phyloP scores from a whole-genome alignment of 2,797 vertebrate species.

The Channa striata region DNA sequence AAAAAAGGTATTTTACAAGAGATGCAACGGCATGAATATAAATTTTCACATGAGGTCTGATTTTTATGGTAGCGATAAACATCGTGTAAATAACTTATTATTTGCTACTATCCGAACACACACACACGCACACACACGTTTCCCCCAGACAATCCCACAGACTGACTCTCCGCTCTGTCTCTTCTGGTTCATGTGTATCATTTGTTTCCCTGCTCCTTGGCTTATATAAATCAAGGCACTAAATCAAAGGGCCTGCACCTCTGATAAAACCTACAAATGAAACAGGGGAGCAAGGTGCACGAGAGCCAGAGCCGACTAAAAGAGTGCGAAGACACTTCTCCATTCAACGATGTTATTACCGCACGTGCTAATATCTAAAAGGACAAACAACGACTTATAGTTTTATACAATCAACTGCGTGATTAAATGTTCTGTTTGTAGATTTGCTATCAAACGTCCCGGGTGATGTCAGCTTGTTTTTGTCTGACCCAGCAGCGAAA shows the following conservation, averaged over 20 bases:
- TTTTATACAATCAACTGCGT: neutral
- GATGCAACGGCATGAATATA: slow-evolving; percentile 38
- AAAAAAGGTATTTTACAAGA: slow-evolving; percentile 24
- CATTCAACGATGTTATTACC: neutral
- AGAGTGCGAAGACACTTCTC: neutral
- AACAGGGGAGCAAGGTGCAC: slow-evolving; percentile 25
- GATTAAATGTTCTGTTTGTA: neutral
- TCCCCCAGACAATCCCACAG: slow-evolving; percentile 23
- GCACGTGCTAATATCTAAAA: neutral
- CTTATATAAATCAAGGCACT: slow-evolving; percentile 58
- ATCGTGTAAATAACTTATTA: slow-evolving; percentile 50
- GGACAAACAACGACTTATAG: neutral
- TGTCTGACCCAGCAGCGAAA: neutral
- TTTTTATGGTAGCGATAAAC: slow-evolving; percentile 37
- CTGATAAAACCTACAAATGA: slow-evolving; percentile 57
- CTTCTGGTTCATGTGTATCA: slow-evolving; percentile 40
- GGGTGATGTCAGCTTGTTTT: neutral
- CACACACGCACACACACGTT: slow-evolving; percentile 12
- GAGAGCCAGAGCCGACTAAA: slow-evolving; percentile 15
- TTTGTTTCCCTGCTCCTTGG: slow-evolving; percentile 59
- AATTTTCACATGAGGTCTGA: slow-evolving; percentile 32
- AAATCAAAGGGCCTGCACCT: slow-evolving; percentile 54
- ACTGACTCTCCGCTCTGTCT: slow-evolving; percentile 21
- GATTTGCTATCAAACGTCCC: neutral
- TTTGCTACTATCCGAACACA: slow-evolving; percentile 19